Evolutionary conservation across 2,113 vertebrate species (phyloP), one percentile per base, ranked within the genome.

Genomic region (Limnothrissa miodon): DNA sequence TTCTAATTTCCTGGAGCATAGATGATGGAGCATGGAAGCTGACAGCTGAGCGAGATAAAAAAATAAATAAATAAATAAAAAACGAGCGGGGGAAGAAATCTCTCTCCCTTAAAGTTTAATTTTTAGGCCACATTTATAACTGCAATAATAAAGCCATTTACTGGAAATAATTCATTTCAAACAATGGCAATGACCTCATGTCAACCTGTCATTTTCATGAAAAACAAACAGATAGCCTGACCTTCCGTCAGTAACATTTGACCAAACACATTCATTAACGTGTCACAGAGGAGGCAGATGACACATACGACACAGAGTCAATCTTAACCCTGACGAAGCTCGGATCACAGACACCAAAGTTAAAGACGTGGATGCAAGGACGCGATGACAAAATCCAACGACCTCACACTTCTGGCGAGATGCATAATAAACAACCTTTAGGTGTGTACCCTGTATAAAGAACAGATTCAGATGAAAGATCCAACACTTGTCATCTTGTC

Each of bases 1-100:
- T 90, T 93, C 93, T 94, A 91, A 93, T 94, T 93, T 94, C 92
- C 93, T 92, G 89, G 88, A 89, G 93, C 90, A 89, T 86, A 85
- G 90, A 93, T 91, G 93, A 93, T 89, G 90, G 92, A 92, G 91
- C 87, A 82, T 83, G 91, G 85, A 83, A 8, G 80, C 87, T 89
- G 92, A 92, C 92, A 91, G 91, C 89, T 85, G 88, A 88, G 90
- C 89, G 90, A 91, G 91, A 93, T 92, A 89, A 87, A 88, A 85
- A 81, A 86, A 85, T 59, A 53, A 53, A 56, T 39, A 53, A n/a
- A n/a, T n/a, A n/a, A n/a, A n/a, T n/a, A 80, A 87, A 62, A 59
- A 59, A 33, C 0, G 29, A 74, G 66, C 9, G 29, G 19, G 33
- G 66, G 11, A n/a, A 74, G 74, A 81, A 45, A 56, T 56, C 79